Percentiles rank a stretch among this genome's conserved stretches.
Conservation (phyloP, 2,113 vertebrate species). For the Etheostoma cragini region DNA sequence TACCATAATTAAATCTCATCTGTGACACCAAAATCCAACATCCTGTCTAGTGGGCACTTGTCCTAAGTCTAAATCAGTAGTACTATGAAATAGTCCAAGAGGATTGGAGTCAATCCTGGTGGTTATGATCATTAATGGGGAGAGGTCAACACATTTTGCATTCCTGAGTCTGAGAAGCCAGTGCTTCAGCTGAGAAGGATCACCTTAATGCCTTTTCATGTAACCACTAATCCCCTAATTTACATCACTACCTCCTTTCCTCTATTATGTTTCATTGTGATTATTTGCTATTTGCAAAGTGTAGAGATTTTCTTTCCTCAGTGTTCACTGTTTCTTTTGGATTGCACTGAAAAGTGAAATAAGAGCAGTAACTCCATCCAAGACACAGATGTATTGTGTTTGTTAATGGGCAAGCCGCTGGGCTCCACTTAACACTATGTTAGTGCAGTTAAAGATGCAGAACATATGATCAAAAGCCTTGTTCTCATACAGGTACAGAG, state of each 20-base stretch:
- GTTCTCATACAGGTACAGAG: conserved; percentile 42
- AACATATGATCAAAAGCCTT: conserved; percentile 51
- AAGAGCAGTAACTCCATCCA: conserved; percentile 55
- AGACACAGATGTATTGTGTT: conserved; percentile 62
- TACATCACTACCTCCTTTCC: conserved; percentile 61
- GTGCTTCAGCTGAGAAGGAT: conserved; percentile 64
- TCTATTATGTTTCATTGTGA: conserved; percentile 68
- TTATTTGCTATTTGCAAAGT: conserved; percentile 70
- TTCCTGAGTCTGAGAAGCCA: conserved; percentile 60
- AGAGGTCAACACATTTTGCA: conserved; percentile 57
- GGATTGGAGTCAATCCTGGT: conserved; percentile 59
- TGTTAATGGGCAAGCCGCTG: conserved; percentile 56
- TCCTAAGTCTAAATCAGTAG: conserved; percentile 14
- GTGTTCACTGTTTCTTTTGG: conserved; percentile 65
- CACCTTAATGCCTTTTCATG: conserved; percentile 75
- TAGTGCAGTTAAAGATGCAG: conserved; percentile 58
- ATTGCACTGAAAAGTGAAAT: conserved; percentile 76
- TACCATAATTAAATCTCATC: conserved; percentile 12
- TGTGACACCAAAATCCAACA: background rate
- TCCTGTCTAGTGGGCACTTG: background rate
- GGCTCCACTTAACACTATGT: conserved; percentile 52
- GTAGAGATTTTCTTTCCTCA: conserved; percentile 66
- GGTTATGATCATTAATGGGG: conserved; percentile 71
- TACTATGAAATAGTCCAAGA: conserved; percentile 36
- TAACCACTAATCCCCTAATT: conserved; percentile 76